Conservation (phyloP, 2,797 vertebrate genomes). For the Perodicticus potto region DNA sequence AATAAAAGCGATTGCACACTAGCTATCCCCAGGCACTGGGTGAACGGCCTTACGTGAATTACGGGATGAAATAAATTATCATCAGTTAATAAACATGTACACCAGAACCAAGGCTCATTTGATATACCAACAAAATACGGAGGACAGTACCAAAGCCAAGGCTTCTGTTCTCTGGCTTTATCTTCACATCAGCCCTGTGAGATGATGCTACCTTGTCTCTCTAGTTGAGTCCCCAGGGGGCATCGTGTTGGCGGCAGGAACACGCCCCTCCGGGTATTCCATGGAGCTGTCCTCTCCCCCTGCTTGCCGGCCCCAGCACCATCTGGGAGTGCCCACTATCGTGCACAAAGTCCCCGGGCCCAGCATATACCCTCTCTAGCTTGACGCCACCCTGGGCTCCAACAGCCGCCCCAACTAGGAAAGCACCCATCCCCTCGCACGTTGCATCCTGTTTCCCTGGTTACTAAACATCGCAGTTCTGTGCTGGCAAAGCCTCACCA, state of each 20-base stretch:
- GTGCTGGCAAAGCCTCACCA: background rate
- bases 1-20: background rate
- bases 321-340: background rate
- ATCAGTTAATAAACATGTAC: background rate
- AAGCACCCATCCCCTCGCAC: background rate
- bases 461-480: background rate
- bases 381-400: background rate
- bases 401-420: background rate
- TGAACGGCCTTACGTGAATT: background rate
- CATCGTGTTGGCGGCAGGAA: background rate
- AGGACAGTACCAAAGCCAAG: background rate
- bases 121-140: background rate
- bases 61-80: background rate
- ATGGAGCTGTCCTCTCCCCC: accelerated
- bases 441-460: background rate
- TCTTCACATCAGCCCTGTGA: background rate
- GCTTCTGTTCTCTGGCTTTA: background rate
- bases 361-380: background rate
- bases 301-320: background rate
- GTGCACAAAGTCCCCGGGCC: background rate
- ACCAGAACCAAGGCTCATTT: background rate
- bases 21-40: background rate
- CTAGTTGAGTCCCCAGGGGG: too few species aligned
- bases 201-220: accelerated
- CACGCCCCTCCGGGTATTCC: accelerated